Evolutionary conservation across 2,888 invertebrate genomes (phyloP), one percentile per base, ranked within the genome.

Genomic region (Lasioglossum pauxillum): DNA sequence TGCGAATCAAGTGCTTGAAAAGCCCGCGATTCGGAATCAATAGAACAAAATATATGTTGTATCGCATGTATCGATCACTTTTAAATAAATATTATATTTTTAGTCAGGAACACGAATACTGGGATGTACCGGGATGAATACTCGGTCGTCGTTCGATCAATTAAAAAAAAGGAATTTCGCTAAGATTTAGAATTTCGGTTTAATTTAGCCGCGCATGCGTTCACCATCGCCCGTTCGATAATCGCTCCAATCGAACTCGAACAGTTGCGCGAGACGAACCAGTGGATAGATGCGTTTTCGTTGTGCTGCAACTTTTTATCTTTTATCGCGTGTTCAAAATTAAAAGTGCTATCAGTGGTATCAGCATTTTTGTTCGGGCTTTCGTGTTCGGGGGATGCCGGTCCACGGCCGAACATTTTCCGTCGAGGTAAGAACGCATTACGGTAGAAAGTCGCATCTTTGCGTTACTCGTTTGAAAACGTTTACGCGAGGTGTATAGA

Each of bases 171-270:
- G 14, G 14, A 44, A 44, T 44, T 44, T 44, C 14, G 44, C 14
- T 44, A 12, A 0, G 3, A 44, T 44, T 44, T 3, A 12, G 27
- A 60, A 27, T 60, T 5, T 23, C 53, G 46, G 8, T 83, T 83
- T 1, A 44, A 83, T 83, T 72, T 44, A 16, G 35, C 31, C 49
- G 60, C 78, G 84, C 82, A 75, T 60, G 83, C 49, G 74, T 46
- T n/a, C 16, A 10, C n/a, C 67, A 31, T 0, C 27, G 31, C 49
- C 7, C 5, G 2, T 23, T 23, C 23, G 35, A 44, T 23, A 31
- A 46, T 74, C 35, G 19, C 44, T 23, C 12, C 23, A 23, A 82
- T 23, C 27, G 69, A 69, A 64, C 31, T 5, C 31, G 31, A n/a
- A 35, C 82, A 78, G 72, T 83, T 67, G 35, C 72, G 49, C 23